Conservation (phyloP, 2,113 vertebrate genomes). For the Zosterops borbonicus region DNA sequence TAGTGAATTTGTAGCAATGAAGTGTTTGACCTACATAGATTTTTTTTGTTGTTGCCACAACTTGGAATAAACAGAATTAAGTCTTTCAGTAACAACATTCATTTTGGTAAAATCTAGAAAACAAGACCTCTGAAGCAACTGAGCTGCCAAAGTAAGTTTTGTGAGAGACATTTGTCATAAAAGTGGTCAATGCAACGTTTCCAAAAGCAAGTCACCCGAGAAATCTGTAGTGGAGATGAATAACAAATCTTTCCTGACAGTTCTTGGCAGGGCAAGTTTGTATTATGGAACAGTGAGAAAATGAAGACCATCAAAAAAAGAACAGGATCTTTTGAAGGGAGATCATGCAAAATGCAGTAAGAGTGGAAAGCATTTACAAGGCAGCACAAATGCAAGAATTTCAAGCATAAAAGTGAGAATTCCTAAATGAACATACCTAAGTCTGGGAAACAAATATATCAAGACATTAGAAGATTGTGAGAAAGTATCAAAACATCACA, state of each 20-base stretch:
- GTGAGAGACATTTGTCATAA: not conserved
- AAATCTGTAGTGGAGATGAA: not conserved
- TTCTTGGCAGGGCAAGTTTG: not conserved
- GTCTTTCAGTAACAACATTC: not conserved
- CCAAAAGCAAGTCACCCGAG: not conserved
- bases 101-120: not conserved
- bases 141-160: not conserved
- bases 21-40: constrained; percentile 34
- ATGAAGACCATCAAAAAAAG: not conserved
- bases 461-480: not conserved
- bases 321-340: not conserved
- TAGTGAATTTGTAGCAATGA: constrained; percentile 2
- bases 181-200: not conserved
- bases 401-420: not conserved
- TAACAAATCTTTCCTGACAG: constrained; percentile 13
- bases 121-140: not conserved
- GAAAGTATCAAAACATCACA: not conserved
- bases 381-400: not conserved
- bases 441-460: not conserved
- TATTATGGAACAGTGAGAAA: not conserved
- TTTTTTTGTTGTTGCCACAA: not conserved
- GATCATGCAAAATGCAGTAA: not conserved
- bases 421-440: not conserved
- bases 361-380: not conserved
- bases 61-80: not conserved